Evolutionary conservation across 2,888 invertebrate species (phyloP), one percentile per base, ranked within the genome.

Genomic region (Leptarthrus brevirostris): DNA sequence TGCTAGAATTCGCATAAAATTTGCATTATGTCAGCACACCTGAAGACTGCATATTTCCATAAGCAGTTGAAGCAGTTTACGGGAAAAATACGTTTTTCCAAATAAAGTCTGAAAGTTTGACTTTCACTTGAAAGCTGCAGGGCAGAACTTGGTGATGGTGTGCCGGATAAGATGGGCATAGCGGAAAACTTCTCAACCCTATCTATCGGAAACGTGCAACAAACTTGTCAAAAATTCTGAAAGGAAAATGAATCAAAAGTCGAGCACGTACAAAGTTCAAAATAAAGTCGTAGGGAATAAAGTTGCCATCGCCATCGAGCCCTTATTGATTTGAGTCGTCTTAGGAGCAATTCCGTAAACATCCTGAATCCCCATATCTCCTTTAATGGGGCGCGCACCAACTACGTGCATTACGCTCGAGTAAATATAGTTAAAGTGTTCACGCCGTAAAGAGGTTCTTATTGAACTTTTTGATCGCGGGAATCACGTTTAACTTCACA

Each of bases 201-300:
- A 58, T 58, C 36, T 58, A 58, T 58, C 36, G 34, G 36, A 58
- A 58, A 40, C 58, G 58, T 58, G 58, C 58, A 40, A 16, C 36
- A 58, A 58, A 58, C 58, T 36, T 58, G 58, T 58, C 34, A 36
- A 58, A 58, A 58, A 58, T 16, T 49, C 18, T 3, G 1, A 49
- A 49, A 49, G 1, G 10, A 49, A 18, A 5, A 20, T 49, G 49
- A 20, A 49, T 49, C 20, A 5, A 6, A 8, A 20, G 49, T 20
- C 16, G 10, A 49, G 49, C 49, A 49, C 49, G 49, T 49, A 49
- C 18, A 24, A 16, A 26, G 24, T 30, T 24, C 53, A 58, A 58
- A 36, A 36, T 3, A 40, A n/a, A 34, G n/a, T 34, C 30, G 40
- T 12, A 6, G 40, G 10, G n/a, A 40, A 12, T 6, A 40, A 40